Percentiles rank a stretch among this genome's conserved stretches.
These are phyloP conservation scores for Fratercula arctica DNA, from an alignment of 2,797 vertebrate species.

Conservation along the genomic window DNA sequence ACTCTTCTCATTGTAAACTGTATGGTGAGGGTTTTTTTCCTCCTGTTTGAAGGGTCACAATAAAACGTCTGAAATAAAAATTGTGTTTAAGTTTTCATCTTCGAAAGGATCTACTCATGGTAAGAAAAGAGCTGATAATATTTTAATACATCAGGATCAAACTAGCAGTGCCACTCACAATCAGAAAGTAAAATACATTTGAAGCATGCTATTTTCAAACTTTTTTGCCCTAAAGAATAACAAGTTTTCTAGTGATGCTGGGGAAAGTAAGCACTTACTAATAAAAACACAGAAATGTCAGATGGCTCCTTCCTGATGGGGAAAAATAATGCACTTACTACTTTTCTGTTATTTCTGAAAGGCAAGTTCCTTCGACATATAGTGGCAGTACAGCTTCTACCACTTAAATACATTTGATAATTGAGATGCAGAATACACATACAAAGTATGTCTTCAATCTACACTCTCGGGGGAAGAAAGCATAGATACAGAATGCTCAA, in stretches of 20 bases:
- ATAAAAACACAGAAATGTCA: not conserved
- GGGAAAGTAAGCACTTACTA: not conserved
- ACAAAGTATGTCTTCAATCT: not conserved
- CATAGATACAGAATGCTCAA: not conserved
- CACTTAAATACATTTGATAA: not conserved
- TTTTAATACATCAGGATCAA: slow-evolving; percentile 42
- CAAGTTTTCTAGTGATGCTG: not conserved
- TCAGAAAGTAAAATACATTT: slow-evolving; percentile 33
- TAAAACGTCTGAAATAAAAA: slow-evolving; percentile 34
- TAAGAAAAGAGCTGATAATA: slow-evolving; percentile 10
- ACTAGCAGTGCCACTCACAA: not conserved
- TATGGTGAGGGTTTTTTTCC: not conserved
- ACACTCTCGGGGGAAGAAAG: not conserved
- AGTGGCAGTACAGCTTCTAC: not conserved
- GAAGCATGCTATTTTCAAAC: slow-evolving; percentile 9
- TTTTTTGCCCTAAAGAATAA: slow-evolving; percentile 18
- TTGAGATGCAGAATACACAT: not conserved
- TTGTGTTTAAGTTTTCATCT: not conserved
- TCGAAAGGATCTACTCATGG: slow-evolving; percentile 1
- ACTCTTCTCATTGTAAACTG: slow-evolving; percentile 3
- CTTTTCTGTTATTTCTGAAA: not conserved
- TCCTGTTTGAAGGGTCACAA: slow-evolving; percentile 28
- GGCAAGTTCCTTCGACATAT: not conserved
- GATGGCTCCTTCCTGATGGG: not conserved
- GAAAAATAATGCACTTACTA: not conserved